Conservation (phyloP, 2,888 invertebrate genomes). For the Aspidiotus destructor region DNA sequence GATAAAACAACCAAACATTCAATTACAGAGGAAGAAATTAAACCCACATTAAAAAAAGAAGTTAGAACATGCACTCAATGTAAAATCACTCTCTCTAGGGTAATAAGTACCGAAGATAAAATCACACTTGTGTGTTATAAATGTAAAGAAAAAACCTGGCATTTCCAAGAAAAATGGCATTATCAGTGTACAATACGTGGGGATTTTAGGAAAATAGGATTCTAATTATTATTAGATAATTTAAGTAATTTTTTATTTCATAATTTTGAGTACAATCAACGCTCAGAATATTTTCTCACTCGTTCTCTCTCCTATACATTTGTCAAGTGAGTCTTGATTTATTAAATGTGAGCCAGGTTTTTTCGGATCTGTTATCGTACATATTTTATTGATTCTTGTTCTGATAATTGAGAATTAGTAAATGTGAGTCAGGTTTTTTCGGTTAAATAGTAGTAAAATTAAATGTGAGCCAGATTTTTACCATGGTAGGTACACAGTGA, state of each 20-base stretch:
- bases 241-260: neutral
- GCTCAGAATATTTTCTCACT: constrained; percentile 4
- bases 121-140: constrained; percentile 9
- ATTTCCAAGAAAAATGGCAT: neutral
- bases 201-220: neutral
- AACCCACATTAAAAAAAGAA: constrained; percentile 5
- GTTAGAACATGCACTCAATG: constrained; percentile 7
- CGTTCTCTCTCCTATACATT: neutral
- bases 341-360: too few relatives aligned
- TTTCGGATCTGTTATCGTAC: neutral
- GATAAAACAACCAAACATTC: constrained; percentile 5
- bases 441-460: too few relatives aligned
- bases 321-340: neutral
- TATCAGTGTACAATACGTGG: constrained; percentile 5
- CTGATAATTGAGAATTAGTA: neutral
- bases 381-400: neutral
- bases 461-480: too few relatives aligned
- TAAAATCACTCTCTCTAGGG: constrained; percentile 5
- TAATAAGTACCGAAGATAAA: constrained; percentile 4
- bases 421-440: constrained; percentile 6
- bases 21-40: constrained; percentile 8
- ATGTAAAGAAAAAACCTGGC: constrained; percentile 6
- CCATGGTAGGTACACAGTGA: too few relatives aligned
- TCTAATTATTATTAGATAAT: neutral
- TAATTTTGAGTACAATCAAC: constrained; percentile 4